phyloP scores from a whole-genome alignment of 2,797 vertebrate species.

The Tadarida brasiliensis region DNA sequence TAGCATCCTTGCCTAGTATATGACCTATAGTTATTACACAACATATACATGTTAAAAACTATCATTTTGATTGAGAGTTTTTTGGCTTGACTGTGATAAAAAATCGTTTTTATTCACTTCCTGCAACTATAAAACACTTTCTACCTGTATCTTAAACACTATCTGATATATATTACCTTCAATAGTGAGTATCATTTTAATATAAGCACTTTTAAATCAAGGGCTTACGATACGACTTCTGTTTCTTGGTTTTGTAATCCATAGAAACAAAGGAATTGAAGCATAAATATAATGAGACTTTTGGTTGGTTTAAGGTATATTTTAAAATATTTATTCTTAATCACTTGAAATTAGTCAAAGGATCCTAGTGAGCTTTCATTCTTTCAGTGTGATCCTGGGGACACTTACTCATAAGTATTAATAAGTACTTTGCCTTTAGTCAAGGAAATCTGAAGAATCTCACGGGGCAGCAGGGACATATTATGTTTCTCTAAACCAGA shows the following conservation, averaged over 20 bases:
- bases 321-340: neutral
- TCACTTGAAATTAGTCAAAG: conserved; percentile 53
- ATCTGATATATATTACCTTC: neutral
- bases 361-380: conserved; percentile 1
- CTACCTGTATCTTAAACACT: neutral
- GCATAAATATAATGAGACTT: neutral
- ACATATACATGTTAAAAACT: neutral
- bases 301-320: neutral
- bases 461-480: conserved; percentile 43
- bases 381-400: conserved; percentile 51
- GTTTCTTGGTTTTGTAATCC: neutral
- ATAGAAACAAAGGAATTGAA: neutral
- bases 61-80: neutral
- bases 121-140: neutral
- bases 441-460: conserved; percentile 75
- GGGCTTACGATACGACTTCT: neutral
- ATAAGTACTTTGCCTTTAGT: conserved; percentile 65
- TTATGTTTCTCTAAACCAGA: conserved; percentile 75
- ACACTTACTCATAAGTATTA: conserved; percentile 58
- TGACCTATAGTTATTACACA: too few relatives aligned
- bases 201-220: neutral
- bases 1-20: neutral
- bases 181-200: neutral
- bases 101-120: neutral
- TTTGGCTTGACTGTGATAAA: neutral